Base-by-base conservation (phyloP, 2,797 vertebrate species). In the Ctenosaura bakeri region DNA sequence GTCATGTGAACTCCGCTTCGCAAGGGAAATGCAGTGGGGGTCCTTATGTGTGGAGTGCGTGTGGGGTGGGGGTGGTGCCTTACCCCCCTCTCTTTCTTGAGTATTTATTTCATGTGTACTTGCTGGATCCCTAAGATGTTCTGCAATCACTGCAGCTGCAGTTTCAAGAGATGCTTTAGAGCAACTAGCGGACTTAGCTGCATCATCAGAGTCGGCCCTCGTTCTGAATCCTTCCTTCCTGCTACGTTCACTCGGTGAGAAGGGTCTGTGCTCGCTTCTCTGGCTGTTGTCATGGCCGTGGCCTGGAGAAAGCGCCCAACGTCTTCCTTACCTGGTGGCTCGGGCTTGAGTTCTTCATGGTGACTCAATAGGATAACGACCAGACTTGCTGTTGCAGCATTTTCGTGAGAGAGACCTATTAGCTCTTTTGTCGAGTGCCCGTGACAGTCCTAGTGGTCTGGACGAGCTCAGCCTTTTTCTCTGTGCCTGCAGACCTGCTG, bases 401-500 rank as follows among this genome's bases (percentile, higher is more conserved):
- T 85, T 89, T 66, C 59, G 52, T 24, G 1, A 54, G 13, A 54
- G 10, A 14, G 18, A 80, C 20, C 16, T 52, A 16, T 4, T 0
- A 29, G 59, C 59, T 62, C 18, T 20, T 6, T 62, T 7, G 80
- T 13, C 22, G 35, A 77, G 88, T 12, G 86, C 59, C 54, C 0
- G 16, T 13, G 81, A 12, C 84, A 6, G 1, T 1, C 1, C 0
- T 9, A 1, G 76, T 0, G 6, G 42, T 14, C 50, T 10, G 2
- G 71, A 20, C 3, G 0, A 26, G 83, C 64, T 32, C 0, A 9
- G 29, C 1, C 0, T 29, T 84, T 79, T 50, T 8, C 50, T 14
- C 24, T 80, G 78, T 26, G 64, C 12, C 90, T 86, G 89, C 66
- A 10, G 18, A 79, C 71, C 69, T 81, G 86, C 89, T 59, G 88